Conservation (phyloP, 2,888 invertebrate genomes). For the Lasioglossum oenotherae region DNA sequence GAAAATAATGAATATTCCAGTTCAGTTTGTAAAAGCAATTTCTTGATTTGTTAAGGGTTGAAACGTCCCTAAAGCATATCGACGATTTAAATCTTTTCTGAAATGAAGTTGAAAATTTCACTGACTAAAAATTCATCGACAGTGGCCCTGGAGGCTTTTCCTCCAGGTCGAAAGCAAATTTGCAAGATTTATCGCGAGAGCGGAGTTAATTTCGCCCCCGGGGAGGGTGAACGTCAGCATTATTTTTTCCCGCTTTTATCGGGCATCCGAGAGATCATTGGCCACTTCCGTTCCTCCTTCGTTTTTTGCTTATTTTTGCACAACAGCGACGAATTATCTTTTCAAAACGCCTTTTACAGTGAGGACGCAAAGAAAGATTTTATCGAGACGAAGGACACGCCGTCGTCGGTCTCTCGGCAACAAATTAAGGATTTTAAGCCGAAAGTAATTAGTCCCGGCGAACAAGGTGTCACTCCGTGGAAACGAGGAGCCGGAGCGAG, state of each 20-base stretch:
- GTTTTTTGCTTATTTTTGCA: not conserved
- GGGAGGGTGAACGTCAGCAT: not conserved
- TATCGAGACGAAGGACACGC: constrained; percentile 28
- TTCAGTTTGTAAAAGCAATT: not conserved
- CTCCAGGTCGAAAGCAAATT: not conserved
- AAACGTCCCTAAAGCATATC: not conserved
- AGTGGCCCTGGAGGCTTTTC: not conserved
- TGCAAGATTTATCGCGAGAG: constrained; percentile 13
- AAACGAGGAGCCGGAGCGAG: constrained; percentile 57
- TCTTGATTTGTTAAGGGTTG: not conserved
- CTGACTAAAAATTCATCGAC: not conserved
- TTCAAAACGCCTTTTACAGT: constrained; percentile 28
- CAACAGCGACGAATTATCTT: constrained; percentile 48
- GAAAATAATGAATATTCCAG: not conserved
- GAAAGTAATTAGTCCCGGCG: constrained; percentile 74
- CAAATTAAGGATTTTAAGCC: constrained; percentile 76
- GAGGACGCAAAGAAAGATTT: constrained; percentile 46
- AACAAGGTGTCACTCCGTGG: constrained; percentile 71
- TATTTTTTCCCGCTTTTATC: constrained; percentile 10
- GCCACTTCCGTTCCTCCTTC: not conserved
- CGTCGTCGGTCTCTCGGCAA: constrained; percentile 68
- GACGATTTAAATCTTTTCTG: not conserved
- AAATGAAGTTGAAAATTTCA: not conserved
- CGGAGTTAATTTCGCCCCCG: not conserved
- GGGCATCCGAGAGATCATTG: not conserved